Base-by-base conservation (phyloP, 2,888 invertebrate genomes). In the Eupithecia inturbata region DNA sequence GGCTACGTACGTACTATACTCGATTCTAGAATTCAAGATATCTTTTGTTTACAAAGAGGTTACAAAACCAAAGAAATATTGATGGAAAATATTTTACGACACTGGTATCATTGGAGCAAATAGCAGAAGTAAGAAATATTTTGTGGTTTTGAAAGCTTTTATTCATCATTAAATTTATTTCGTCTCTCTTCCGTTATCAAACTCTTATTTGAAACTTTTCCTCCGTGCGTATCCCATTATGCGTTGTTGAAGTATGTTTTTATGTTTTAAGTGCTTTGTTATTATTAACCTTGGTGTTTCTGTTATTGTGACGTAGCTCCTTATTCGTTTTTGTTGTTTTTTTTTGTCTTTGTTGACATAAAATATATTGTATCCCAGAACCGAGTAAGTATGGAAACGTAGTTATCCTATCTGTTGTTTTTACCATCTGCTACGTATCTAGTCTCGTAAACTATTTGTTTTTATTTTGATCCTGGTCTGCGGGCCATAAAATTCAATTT, bases 401-500 rank as follows among this genome's bases (percentile, higher is more conserved):
- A 33, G 53, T 68, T 71, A 66, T n/a, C 31, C 16, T 60, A 28
- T 19, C 64, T 4, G 64, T 70, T 71, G 71, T 39, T 70, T 67
- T 66, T 39, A 66, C 14, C n/a, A 39, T 60, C 74, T 75, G 67
- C 62, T 45, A 49, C 63, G 66, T 60, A 62, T 53, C 53, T 22
- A 62, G 71, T 68, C 68, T 67, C 41, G 22, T 72, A 57, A 66
- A 63, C 33, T 66, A 39, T n/a, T 77, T 76, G 76, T 76, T 73
- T 76, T 28, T 71, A 68, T 69, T 67, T 69, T 49, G 41, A 62
- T 41, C 39, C 66, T 63, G 63, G 79, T 80, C 80, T 80, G 78
- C 67, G 66, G 71, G 77, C 68, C 68, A 78, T 79, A 79, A 80
- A 79, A 77, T 78, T 79, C 77, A 80, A 80, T 80, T 80, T 78